Conservation (phyloP, 2,888 invertebrate species). For the Myathropa florea region DNA sequence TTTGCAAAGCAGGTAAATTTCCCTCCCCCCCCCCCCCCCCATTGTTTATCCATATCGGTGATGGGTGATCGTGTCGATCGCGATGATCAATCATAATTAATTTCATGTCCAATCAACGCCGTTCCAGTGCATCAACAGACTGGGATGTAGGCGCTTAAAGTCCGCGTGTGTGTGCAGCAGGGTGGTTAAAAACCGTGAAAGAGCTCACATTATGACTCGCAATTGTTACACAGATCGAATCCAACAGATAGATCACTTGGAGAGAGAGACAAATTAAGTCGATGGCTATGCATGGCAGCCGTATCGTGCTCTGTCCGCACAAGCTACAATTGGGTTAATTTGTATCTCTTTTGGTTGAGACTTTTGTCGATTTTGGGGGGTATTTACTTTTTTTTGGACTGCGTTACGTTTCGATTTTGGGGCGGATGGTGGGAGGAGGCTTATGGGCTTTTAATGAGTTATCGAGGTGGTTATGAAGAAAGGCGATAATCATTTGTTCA, state of each 20-base stretch:
- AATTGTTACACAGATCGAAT: conserved; percentile 43
- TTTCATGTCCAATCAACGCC: conserved; percentile 40
- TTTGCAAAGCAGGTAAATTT: conserved; percentile 52
- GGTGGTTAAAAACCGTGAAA: conserved; percentile 50
- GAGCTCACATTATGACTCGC: conserved; percentile 47
- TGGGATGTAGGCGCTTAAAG: not conserved
- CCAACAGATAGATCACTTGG: conserved; percentile 40
- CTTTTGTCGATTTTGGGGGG: conserved; percentile 31
- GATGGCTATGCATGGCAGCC: conserved; percentile 13
- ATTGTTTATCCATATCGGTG: not conserved
- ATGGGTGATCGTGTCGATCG: not conserved
- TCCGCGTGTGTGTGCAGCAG: not conserved
- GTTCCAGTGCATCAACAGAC: conserved; percentile 7
- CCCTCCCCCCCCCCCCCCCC: no score
- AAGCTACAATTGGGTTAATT: conserved; percentile 66
- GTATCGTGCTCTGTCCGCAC: conserved; percentile 37
- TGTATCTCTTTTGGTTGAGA: conserved; percentile 21
- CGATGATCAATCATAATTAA: conserved; percentile 59
- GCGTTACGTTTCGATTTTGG: not conserved
- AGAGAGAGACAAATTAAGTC: conserved; percentile 49
- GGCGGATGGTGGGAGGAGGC: not conserved
- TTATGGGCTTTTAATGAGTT: conserved; percentile 23
- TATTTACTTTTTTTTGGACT: conserved; percentile 14
- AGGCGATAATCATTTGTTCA: conserved; percentile 9
- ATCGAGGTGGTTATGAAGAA: conserved; percentile 26